These are phyloP conservation scores for Arctocebus calabarensis DNA, from an alignment of 2,797 vertebrate species.

Conservation along the genomic window DNA sequence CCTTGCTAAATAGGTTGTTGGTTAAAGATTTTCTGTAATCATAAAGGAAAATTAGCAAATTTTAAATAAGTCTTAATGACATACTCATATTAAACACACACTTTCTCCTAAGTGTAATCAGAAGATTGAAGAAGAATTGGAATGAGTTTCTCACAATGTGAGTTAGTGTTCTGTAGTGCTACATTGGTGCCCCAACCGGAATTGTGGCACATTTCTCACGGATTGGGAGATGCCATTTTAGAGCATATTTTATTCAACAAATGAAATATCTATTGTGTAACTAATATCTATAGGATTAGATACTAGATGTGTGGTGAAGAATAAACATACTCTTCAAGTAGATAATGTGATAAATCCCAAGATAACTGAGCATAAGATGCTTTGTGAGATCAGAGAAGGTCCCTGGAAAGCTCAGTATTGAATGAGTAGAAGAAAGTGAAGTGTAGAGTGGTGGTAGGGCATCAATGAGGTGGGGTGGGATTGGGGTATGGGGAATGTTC, in stretches of 20 bases:
- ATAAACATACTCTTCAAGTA: not conserved
- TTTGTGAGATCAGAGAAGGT: slow-evolving; percentile 23
- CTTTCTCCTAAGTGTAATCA: not conserved
- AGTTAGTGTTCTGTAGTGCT: not conserved
- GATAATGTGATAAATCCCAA: not conserved
- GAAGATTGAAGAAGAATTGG: not conserved
- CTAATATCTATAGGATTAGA: not conserved
- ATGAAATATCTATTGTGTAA: not conserved
- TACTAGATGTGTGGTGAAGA: not conserved
- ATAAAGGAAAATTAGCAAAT: not conserved
- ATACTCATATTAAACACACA: not conserved
- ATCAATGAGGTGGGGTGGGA: not conserved
- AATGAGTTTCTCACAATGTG: not conserved
- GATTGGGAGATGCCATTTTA: slow-evolving; percentile 2
- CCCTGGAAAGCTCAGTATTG: not conserved
- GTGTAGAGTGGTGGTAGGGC: not conserved
- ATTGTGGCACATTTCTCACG: not conserved
- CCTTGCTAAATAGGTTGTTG: slow-evolving; percentile 31
- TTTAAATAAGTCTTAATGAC: not conserved
- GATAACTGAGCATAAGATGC: not conserved
- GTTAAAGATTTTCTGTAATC: not conserved
- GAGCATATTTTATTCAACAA: not conserved
- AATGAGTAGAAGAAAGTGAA: not conserved
- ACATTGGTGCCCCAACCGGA: not conserved
- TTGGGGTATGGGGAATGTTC: not conserved